Evolutionary conservation across 2,888 invertebrate genomes (phyloP).

Genomic region (Mythimna loreyi): DNA sequence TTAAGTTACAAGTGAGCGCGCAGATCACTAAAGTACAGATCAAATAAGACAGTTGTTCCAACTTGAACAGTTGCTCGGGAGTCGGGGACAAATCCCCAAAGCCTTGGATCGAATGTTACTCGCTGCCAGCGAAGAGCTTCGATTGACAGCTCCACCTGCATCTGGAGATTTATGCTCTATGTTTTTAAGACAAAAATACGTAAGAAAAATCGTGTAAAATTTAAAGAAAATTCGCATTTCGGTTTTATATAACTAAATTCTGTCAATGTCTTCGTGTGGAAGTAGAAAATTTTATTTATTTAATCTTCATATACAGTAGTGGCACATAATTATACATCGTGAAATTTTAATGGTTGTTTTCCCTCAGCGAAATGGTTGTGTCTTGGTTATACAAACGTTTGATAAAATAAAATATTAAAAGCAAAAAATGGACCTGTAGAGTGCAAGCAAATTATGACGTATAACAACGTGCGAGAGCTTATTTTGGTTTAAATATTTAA

Average conservation of each 20-base stretch:
- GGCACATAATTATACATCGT: too few species aligned
- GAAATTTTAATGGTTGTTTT: too few species aligned
- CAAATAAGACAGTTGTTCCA: conserved; percentile 37
- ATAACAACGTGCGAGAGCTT: too few species aligned
- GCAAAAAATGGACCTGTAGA: too few species aligned
- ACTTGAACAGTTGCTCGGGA: conserved; percentile 45
- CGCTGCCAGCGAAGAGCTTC: conserved; percentile 11
- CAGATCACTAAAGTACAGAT: conserved; percentile 21
- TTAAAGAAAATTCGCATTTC: not conserved
- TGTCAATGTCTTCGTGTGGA: too few species aligned
- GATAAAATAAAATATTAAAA: too few species aligned
- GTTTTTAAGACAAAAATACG: conserved; percentile 7
- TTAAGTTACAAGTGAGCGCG: conserved; percentile 16
- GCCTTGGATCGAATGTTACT: conserved; percentile 54
- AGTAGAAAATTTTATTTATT: too few species aligned
- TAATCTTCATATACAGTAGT: too few species aligned
- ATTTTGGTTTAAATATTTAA: too few species aligned
- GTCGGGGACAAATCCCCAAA: conserved; percentile 63
- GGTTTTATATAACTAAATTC: not conserved
- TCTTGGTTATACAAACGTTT: too few species aligned
- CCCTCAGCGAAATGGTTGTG: too few species aligned
- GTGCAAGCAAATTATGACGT: too few species aligned
- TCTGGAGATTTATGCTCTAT: conserved; percentile 26
- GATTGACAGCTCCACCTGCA: conserved; percentile 34
- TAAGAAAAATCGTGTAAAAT: not conserved